These are phyloP conservation scores for Brachymystax lenok DNA, from an alignment of 2,797 vertebrate species.

Conservation along the genomic window DNA sequence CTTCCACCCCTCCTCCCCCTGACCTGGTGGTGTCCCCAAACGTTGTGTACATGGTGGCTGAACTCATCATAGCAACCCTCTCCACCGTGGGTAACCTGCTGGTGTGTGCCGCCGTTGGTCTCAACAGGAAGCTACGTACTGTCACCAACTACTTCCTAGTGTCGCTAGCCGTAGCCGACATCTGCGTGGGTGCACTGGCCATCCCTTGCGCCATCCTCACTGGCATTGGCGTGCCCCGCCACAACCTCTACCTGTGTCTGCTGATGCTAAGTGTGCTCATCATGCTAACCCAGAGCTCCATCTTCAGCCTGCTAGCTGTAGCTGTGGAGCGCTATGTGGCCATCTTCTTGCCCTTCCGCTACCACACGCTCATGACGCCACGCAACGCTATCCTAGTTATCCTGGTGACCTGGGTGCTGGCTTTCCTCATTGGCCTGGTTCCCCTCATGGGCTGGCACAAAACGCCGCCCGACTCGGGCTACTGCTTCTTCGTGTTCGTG, in stretches of 20 bases:
- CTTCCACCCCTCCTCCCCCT: not conserved
- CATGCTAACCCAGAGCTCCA: slow-evolving; percentile 81
- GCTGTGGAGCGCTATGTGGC: slow-evolving; percentile 80
- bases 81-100: slow-evolving; percentile 74
- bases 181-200: slow-evolving; percentile 76
- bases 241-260: slow-evolving; percentile 75
- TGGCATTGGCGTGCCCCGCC: slow-evolving; percentile 67
- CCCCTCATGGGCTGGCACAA: slow-evolving; percentile 83
- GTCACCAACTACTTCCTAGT: slow-evolving; percentile 83
- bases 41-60: slow-evolving; percentile 68
- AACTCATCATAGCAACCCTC: slow-evolving; percentile 75
- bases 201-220: slow-evolving; percentile 82
- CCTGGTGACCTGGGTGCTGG: slow-evolving; percentile 69
- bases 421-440: slow-evolving; percentile 70
- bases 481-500: slow-evolving; percentile 72
- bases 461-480: slow-evolving; percentile 42
- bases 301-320: slow-evolving; percentile 80
- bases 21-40: slow-evolving; percentile 58
- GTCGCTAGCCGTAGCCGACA: slow-evolving; percentile 77
- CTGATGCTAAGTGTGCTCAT: slow-evolving; percentile 80
- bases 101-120: slow-evolving; percentile 72
- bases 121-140: slow-evolving; percentile 73
- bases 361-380: slow-evolving; percentile 72
- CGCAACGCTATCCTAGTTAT: slow-evolving; percentile 71
- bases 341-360: slow-evolving; percentile 80